Evolutionary conservation across 1,140 invertebrate genomes (phyloP).

Genomic region (Caenorhabditis tropicalis): DNA sequence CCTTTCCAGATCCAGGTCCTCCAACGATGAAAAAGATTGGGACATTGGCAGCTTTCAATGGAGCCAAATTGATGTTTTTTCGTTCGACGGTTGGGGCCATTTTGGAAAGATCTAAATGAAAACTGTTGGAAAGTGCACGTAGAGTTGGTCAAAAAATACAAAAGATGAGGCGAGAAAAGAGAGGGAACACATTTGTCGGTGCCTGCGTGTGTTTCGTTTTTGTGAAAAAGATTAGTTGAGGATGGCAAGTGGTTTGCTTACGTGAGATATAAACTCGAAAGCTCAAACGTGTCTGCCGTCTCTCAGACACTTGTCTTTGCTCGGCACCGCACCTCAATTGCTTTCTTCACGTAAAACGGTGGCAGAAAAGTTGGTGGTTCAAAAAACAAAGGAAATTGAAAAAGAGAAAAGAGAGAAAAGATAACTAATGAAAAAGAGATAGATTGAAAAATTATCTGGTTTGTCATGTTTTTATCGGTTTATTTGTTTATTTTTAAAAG

Average conservation of each 20-base stretch:
- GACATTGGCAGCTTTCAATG: slow-evolving; percentile 72
- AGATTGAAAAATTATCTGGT: neutral
- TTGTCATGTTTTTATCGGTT: neutral
- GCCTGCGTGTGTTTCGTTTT: neutral
- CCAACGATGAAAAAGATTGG: slow-evolving; percentile 75
- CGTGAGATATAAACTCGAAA: slow-evolving; percentile 42
- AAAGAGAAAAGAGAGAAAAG: neutral
- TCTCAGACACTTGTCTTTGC: slow-evolving; percentile 11
- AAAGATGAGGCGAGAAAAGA: neutral
- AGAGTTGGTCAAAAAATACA: too few species aligned
- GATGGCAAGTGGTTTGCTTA: slow-evolving; percentile 38
- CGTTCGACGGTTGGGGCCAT: slow-evolving; percentile 61
- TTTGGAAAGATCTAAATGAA: neutral
- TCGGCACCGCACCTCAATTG: slow-evolving; percentile 22
- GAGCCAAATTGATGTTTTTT: slow-evolving; percentile 70
- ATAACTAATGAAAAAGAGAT: neutral
- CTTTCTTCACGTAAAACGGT: slow-evolving; percentile 28
- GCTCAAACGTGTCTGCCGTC: slow-evolving; percentile 25
- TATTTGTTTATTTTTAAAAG: neutral
- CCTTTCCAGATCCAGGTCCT: slow-evolving; percentile 95
- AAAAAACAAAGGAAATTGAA: neutral
- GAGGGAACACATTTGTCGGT: slow-evolving; percentile 21
- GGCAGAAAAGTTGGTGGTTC: slow-evolving; percentile 22
- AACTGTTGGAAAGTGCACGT: neutral
- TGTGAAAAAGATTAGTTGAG: slow-evolving; percentile 21